Conservation (phyloP, 2,888 invertebrate species). For the Nasonia oneida region DNA sequence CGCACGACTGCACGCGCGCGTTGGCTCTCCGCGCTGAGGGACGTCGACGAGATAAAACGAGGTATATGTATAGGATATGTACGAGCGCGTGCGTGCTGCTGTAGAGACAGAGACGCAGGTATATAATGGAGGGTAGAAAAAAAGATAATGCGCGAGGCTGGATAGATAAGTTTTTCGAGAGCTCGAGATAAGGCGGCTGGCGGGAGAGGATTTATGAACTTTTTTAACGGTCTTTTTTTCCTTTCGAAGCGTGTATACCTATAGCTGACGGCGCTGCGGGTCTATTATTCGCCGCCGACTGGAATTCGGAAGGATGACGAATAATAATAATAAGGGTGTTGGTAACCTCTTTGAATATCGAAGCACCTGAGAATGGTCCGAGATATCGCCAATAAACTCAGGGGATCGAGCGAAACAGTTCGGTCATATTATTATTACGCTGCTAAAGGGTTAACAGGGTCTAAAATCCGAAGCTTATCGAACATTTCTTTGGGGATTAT, state of each 20-base stretch:
- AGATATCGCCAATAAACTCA: neutral
- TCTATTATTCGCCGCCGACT: neutral
- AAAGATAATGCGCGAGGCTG: conserved; percentile 37
- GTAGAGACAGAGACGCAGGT: conserved; percentile 32
- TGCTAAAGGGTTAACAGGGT: neutral
- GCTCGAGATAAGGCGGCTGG: conserved; percentile 39
- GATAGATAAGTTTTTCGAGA: conserved; percentile 48
- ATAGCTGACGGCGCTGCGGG: neutral
- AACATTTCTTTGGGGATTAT: conserved; percentile 38
- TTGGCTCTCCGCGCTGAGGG: neutral
- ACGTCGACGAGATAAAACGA: conserved; percentile 25
- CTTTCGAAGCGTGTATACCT: neutral
- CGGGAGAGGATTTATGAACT: conserved; percentile 33
- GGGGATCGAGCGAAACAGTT: neutral
- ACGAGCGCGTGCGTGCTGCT: conserved; percentile 44
- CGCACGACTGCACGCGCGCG: conserved; percentile 33
- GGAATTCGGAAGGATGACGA: neutral
- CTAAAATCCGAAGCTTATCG: conserved; percentile 27
- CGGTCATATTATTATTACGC: neutral
- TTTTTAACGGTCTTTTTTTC: conserved; percentile 35
- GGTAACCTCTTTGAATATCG: neutral
- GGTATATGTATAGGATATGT: neutral
- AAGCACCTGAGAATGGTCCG: neutral
- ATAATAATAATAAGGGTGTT: neutral
- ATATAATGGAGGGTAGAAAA: conserved; percentile 24